Base-by-base conservation (phyloP, 1,140 invertebrate species). In the Drosophila prosaltans region DNA sequence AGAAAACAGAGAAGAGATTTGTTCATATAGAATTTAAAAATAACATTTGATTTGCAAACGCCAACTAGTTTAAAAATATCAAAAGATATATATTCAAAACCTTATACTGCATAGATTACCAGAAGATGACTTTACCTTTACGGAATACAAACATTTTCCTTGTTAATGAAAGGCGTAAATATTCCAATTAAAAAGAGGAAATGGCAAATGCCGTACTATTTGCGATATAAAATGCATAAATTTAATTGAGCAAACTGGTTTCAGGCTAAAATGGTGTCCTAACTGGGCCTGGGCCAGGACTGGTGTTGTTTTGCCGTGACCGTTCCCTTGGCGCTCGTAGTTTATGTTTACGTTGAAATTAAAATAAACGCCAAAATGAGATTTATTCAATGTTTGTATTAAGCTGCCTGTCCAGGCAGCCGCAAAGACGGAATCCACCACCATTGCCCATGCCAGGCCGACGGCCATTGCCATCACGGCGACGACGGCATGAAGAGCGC, bases 321-420 rank as follows among this genome's bases (percentile, higher is more conserved):
- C 43, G 59, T 69, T 75, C 84, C 84, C 85, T 79, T 69, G 78
- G 72, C 65, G 84, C 81, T 81, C 84, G 65, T 89, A 81, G 72
- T 89, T 89, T 89, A 89, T 89, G 84, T 84, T 89, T 90, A 90
- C 85, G 78, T 75, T 75, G 85, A 89, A 89, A 89, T 89, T 90
- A 89, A 89, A 89, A 89, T 89, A 89, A 90, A 89, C 84, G 81
- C 85, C 85, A 64, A 72, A 76, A 90, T 79, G 72, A 81, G 84
- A 89, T 89, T 89, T 89, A 89, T 89, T 88, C 85, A 75, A 81
- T 89, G 85, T 89, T 89, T 90, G 84, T 89, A 90, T 78, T 90
- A 89, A 89, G 80, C 85, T 80, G 71, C 77, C 28, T 90, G 84
- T 78, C 84, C 83, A 78, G 78, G 59, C 63, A 72, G 40, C 54